Evolutionary conservation across 2,797 vertebrate genomes (phyloP).

Genomic region (Betta splendens): DNA sequence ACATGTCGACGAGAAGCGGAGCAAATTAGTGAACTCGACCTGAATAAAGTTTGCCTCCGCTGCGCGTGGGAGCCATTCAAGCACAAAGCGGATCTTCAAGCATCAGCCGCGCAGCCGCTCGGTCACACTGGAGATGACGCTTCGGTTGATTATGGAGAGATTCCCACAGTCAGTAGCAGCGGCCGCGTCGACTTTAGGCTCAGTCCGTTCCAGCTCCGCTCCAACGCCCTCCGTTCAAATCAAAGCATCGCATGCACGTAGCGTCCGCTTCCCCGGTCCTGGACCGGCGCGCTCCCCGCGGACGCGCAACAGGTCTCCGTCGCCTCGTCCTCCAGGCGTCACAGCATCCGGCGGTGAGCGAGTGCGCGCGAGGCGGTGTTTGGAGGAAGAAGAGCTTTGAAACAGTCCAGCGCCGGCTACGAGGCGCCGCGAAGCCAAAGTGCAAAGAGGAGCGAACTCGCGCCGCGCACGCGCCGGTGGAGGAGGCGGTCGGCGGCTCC

Average conservation of each 20-base stretch:
- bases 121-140: conserved; percentile 24
- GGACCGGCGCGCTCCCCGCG: conserved; percentile 45
- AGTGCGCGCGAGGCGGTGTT: background rate
- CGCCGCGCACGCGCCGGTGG: background rate
- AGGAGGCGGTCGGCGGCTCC: background rate
- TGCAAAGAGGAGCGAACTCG: conserved; percentile 25
- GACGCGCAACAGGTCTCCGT: conserved; percentile 78
- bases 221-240: conserved; percentile 23
- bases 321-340: background rate
- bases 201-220: conserved; percentile 6
- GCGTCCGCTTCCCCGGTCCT: conserved; percentile 27
- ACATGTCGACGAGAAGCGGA: conserved; percentile 61
- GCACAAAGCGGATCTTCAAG: conserved; percentile 11
- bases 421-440: conserved; percentile 54
- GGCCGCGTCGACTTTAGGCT: conserved; percentile 30
- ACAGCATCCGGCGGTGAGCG: background rate
- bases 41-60: conserved; percentile 60
- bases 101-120: conserved; percentile 28
- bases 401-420: conserved; percentile 30
- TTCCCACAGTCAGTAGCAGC: conserved; percentile 26
- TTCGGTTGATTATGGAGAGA: conserved; percentile 44
- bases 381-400: conserved; percentile 13
- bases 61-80: conserved; percentile 60
- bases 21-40: conserved; percentile 41
- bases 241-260: conserved; percentile 47